Percentiles rank a stretch among this genome's conserved stretches.
phyloP scores from a whole-genome alignment of 2,888 invertebrate genomes.

The Lagria hirta region DNA sequence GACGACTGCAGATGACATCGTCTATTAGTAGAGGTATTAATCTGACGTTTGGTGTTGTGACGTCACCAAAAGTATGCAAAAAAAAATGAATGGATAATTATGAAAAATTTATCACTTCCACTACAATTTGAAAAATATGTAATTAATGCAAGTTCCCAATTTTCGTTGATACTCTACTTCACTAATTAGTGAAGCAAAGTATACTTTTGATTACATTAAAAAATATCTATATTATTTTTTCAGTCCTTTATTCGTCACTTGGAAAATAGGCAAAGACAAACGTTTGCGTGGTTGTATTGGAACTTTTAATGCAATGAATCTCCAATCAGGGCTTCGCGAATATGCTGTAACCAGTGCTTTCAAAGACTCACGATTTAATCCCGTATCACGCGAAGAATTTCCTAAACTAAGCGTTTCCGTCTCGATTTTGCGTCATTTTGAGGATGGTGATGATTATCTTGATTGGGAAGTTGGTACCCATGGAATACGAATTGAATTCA shows the following conservation, averaged over 20 bases:
- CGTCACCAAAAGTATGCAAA: no score
- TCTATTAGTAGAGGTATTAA: no score
- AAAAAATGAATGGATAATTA: no score
- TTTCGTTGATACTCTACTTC: no score
- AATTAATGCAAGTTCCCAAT: no score
- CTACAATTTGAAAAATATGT: no score
- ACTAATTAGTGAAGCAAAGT: no score
- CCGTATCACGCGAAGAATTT: slow-evolving; percentile 92
- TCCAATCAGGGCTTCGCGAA: slow-evolving; percentile 92
- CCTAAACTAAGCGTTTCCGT: slow-evolving; percentile 91
- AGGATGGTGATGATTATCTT: slow-evolving; percentile 90
- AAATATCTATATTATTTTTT: no score
- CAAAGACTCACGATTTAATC: slow-evolving; percentile 95
- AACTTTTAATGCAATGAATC: slow-evolving; percentile 95
- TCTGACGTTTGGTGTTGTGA: no score
- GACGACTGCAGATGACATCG: no score
- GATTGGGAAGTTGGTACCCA: slow-evolving; percentile 98
- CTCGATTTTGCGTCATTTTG: slow-evolving; percentile 94
- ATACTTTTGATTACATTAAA: no score
- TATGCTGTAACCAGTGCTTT: slow-evolving; percentile 98
- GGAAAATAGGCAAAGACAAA: slow-evolving; percentile 96
- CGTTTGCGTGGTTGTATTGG: slow-evolving; percentile 97
- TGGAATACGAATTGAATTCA: slow-evolving; percentile 97
- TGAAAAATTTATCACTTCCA: no score
- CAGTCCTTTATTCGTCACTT: slow-evolving; percentile 98